These are phyloP conservation scores for Choloepus didactylus DNA, from an alignment of 2,797 vertebrate genomes.

Conservation along the genomic window DNA sequence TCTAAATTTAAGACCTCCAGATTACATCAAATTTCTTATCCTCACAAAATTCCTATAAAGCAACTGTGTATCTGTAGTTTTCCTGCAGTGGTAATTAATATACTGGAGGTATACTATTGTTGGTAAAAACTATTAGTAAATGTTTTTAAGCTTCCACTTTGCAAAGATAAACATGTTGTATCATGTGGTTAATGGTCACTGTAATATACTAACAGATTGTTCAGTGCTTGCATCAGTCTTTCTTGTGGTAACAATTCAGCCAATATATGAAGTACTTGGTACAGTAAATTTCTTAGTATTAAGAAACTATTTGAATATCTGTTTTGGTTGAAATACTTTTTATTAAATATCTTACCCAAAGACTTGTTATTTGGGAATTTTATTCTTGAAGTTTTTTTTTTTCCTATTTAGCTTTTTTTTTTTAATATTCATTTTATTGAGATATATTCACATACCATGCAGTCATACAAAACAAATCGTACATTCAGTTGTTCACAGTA, in stretches of 20 bases:
- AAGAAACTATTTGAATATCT: neutral
- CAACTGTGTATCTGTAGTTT: neutral
- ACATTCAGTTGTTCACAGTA: too few species aligned
- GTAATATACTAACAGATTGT: neutral
- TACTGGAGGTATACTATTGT: neutral
- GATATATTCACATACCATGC: too few species aligned
- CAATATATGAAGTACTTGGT: neutral
- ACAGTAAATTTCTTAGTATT: neutral
- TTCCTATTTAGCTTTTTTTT: neutral
- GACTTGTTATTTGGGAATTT: neutral
- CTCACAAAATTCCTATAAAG: neutral
- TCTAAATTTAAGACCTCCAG: neutral
- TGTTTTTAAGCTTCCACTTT: neutral
- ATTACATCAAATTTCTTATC: neutral
- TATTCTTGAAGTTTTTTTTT: neutral
- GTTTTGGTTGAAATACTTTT: neutral
- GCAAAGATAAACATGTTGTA: neutral
- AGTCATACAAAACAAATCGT: too few species aligned
- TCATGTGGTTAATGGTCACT: neutral
- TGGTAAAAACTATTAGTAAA: constrained; percentile 1
- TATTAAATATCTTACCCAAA: neutral
- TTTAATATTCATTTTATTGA: too few species aligned
- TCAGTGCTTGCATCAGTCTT: neutral
- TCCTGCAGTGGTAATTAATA: neutral
- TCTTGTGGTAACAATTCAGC: neutral